Evolutionary conservation across 2,797 vertebrate species (phyloP).

Genomic region (Helarctos malayanus): DNA sequence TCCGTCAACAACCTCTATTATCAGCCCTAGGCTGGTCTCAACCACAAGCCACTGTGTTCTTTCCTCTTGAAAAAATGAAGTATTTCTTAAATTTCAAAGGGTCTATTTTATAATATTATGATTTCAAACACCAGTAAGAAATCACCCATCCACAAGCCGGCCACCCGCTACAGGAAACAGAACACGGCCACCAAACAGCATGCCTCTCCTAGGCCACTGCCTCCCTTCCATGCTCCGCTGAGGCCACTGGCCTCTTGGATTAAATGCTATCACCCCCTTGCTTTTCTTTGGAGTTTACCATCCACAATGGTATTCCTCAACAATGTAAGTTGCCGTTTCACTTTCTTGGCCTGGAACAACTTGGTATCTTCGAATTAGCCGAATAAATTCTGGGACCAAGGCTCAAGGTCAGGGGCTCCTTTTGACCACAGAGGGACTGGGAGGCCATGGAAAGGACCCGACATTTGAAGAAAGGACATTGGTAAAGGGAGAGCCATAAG

Average conservation of each 20-base stretch:
- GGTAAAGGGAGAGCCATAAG: not conserved
- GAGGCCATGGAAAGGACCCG: not conserved
- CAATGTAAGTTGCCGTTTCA: not conserved
- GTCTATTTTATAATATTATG: not conserved
- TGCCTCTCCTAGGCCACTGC: not conserved
- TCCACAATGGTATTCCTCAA: not conserved
- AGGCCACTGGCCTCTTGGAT: not conserved
- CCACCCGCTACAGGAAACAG: not conserved
- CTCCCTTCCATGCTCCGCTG: not conserved
- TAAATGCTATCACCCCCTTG: not conserved
- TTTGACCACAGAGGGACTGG: not conserved
- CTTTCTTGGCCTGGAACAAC: not conserved
- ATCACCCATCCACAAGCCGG: not conserved
- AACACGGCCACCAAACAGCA: not conserved
- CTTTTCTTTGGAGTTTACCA: not conserved
- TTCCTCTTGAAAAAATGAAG: slow-evolving; percentile 21
- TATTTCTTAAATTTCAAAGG: not conserved
- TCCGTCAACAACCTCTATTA: not conserved
- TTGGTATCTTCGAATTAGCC: not conserved
- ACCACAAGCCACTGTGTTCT: not conserved
- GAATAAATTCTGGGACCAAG: not conserved
- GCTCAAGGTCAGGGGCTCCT: not conserved
- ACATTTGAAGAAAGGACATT: not conserved
- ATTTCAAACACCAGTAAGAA: not conserved
- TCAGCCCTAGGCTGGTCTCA: not conserved